These are phyloP conservation scores for Meleagris gallopavo DNA, from an alignment of 2,113 vertebrate species.

Conservation along the genomic window DNA sequence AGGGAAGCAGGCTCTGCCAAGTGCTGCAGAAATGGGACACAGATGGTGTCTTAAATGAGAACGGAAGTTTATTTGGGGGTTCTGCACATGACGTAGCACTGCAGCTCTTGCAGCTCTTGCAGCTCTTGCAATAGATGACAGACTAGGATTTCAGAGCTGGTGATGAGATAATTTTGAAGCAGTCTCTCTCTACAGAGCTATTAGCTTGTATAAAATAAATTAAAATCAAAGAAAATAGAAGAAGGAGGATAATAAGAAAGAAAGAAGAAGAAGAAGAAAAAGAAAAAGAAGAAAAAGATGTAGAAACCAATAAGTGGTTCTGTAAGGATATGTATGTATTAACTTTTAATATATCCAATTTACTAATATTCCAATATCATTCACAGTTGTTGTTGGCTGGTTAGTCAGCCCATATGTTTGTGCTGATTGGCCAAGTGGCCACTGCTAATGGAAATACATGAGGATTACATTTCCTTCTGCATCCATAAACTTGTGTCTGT, in stretches of 20 bases:
- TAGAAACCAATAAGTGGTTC: background rate
- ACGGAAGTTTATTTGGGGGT: slow-evolving; percentile 67
- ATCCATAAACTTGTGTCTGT: background rate
- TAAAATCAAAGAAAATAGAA: no score
- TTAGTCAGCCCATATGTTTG: background rate
- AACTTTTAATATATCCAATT: background rate
- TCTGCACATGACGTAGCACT: background rate
- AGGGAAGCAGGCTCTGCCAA: slow-evolving; percentile 44
- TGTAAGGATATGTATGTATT: background rate
- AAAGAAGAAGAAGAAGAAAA: background rate
- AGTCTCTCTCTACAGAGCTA: background rate
- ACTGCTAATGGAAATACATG: background rate
- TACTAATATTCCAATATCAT: background rate
- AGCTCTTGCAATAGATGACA: slow-evolving; percentile 39
- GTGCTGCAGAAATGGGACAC: slow-evolving; percentile 46
- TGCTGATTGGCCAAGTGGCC: background rate
- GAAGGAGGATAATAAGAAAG: background rate
- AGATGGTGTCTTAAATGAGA: slow-evolving; percentile 60
- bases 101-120: slow-evolving; percentile 47
- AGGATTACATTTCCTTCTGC: background rate
- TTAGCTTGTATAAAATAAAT: background rate
- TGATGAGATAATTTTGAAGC: background rate
- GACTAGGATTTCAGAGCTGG: background rate
- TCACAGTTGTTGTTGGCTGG: background rate
- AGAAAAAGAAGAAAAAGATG: background rate